phyloP scores from a whole-genome alignment of 1,140 invertebrate species.

The Adelges cooleyi region DNA sequence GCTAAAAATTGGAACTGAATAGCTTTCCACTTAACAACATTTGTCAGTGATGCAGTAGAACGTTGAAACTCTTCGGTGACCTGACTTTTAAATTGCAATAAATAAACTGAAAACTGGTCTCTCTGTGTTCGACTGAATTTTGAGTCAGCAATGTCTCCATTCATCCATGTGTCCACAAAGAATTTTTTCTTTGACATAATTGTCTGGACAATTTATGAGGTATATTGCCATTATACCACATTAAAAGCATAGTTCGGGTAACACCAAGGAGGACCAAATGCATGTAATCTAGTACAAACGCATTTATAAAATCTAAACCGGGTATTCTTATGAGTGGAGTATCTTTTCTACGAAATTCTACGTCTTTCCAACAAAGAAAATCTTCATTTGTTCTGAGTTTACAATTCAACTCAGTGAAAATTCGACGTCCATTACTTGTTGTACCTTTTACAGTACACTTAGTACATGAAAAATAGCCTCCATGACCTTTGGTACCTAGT shows the following conservation, averaged over 20 bases:
- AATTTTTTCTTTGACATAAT: slow-evolving; percentile 27
- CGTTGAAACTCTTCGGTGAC: too few relatives aligned
- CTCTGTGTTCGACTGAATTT: too few relatives aligned
- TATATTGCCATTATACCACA: slow-evolving; percentile 31
- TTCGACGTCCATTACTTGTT: slow-evolving; percentile 31
- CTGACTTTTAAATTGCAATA: too few relatives aligned
- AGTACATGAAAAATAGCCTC: slow-evolving; percentile 32
- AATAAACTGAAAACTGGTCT: too few relatives aligned
- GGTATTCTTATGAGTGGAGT: slow-evolving; percentile 34
- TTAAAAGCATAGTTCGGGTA: slow-evolving; percentile 36
- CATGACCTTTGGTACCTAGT: slow-evolving; percentile 33
- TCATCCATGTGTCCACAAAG: too few relatives aligned
- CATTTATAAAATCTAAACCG: slow-evolving; percentile 36
- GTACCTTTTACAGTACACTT: slow-evolving; percentile 34
- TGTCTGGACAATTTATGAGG: neutral
- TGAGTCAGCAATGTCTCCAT: too few relatives aligned
- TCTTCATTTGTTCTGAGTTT: slow-evolving; percentile 32
- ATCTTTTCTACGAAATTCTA: slow-evolving; percentile 35
- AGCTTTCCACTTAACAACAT: too few relatives aligned
- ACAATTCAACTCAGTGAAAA: slow-evolving; percentile 32
- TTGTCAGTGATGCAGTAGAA: too few relatives aligned
- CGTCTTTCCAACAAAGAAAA: slow-evolving; percentile 34
- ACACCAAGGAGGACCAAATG: slow-evolving; percentile 39
- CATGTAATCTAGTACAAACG: slow-evolving; percentile 39
- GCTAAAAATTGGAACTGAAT: too few relatives aligned